Percentiles rank a stretch among this genome's conserved stretches.
Evolutionary conservation across 2,113 vertebrate species (phyloP).

Genomic region (Cheirogaleus medius): DNA sequence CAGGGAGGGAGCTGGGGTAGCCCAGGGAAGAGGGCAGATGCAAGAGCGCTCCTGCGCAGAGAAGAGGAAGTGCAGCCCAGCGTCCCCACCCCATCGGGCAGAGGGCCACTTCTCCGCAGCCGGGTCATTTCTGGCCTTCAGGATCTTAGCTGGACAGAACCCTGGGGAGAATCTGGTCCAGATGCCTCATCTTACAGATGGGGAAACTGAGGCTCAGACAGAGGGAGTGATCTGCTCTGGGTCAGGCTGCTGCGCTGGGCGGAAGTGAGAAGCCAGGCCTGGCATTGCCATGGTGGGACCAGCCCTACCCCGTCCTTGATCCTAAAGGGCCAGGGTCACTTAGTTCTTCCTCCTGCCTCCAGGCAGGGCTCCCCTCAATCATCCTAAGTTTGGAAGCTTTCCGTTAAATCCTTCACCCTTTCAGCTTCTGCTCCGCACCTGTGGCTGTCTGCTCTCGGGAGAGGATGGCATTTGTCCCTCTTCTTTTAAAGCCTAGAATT

Average conservation of each 20-base stretch:
- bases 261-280: background rate
- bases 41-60: background rate
- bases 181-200: background rate
- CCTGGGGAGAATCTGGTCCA: background rate
- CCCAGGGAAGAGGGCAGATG: background rate
- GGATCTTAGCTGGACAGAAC: background rate
- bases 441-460: fast-evolving
- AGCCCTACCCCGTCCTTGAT: background rate
- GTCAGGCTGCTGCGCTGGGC: background rate
- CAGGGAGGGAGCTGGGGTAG: background rate
- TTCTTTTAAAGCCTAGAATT: background rate
- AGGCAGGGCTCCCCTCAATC: background rate
- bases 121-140: background rate
- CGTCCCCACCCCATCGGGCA: background rate
- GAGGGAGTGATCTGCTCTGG: no score
- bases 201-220: background rate
- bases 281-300: background rate
- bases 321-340: background rate
- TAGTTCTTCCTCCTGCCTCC: background rate
- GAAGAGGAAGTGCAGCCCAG: background rate
- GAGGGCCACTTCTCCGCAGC: background rate
- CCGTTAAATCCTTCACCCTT: fast-evolving
- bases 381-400: background rate
- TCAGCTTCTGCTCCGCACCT: fast-evolving
- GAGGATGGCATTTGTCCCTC: background rate